A percentile compares a stretch with the other conserved stretches of the same genome.
phyloP scores from a whole-genome alignment of 1,140 invertebrate species.

The Globodera ellingtonae region DNA sequence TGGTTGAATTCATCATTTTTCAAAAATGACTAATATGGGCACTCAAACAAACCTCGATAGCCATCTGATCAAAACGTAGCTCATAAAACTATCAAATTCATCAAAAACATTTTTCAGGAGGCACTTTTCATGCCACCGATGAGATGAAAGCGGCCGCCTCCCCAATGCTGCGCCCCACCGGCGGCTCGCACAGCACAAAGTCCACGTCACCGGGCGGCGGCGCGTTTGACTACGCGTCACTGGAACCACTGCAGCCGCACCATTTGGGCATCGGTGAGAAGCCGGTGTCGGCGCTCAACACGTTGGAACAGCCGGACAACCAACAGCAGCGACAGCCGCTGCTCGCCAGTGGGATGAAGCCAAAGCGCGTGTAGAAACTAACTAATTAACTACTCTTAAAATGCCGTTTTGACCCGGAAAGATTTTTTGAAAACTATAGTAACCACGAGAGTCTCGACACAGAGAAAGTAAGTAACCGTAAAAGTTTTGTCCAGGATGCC shows the following conservation, averaged over 20 bases:
- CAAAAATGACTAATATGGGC: neutral
- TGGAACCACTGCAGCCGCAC: conserved; percentile 12
- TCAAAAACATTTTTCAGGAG: neutral
- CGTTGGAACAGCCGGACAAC: conserved; percentile 10
- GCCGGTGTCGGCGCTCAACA: neutral
- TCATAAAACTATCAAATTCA: too few relatives aligned
- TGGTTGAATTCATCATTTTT: too few relatives aligned
- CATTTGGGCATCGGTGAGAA: conserved; percentile 12
- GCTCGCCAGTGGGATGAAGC: conserved; percentile 2
- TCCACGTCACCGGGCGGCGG: conserved; percentile 35
- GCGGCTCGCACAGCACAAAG: conserved; percentile 34
- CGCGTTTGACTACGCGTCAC: neutral
- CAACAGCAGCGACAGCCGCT: neutral
- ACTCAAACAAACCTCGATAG: too few relatives aligned
- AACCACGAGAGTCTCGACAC: too few relatives aligned
- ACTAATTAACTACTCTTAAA: too few relatives aligned
- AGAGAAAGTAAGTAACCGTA: too few relatives aligned
- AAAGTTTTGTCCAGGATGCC: too few relatives aligned
- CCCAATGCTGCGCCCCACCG: conserved; percentile 3
- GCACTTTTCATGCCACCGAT: conserved; percentile 9
- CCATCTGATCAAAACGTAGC: too few relatives aligned
- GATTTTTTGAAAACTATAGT: too few relatives aligned
- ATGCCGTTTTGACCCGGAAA: too few relatives aligned
- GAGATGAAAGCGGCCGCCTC: conserved; percentile 15
- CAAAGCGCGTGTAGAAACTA: neutral